Percentiles rank a stretch among this genome's conserved stretches.
phyloP scores from a whole-genome alignment of 2,888 invertebrate genomes.

The Pharmacophagus antenor region DNA sequence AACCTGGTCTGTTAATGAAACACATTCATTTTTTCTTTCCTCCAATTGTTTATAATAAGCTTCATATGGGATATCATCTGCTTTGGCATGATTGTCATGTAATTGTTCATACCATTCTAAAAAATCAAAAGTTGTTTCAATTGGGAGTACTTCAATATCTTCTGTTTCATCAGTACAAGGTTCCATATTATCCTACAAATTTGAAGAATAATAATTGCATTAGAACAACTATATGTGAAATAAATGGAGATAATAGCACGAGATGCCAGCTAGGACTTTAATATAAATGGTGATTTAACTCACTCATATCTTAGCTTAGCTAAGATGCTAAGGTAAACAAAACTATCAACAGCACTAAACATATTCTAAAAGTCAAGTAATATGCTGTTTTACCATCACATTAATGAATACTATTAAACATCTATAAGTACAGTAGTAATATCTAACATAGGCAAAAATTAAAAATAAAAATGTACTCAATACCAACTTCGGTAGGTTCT shows the following conservation, averaged over 20 bases:
- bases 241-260: no score
- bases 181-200: conserved; percentile 29
- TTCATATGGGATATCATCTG: conserved; percentile 85
- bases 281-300: no score
- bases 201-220: neutral
- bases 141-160: conserved; percentile 47
- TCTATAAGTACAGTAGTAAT: no score
- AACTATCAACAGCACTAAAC: no score
- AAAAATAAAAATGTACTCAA: neutral
- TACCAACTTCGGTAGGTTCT: conserved; percentile 51
- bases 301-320: no score
- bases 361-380: no score
- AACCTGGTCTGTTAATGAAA: conserved; percentile 84
- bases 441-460: no score
- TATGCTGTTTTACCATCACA: no score
- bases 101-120: conserved; percentile 88
- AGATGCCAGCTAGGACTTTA: no score
- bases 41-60: conserved; percentile 86
- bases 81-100: conserved; percentile 85
- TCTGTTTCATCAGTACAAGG: conserved; percentile 33
- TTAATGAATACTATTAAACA: no score
- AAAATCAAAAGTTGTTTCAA: conserved; percentile 86
- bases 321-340: no score
- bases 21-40: conserved; percentile 84
- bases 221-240: neutral